Base-by-base conservation (phyloP, 2,113 vertebrate species). In the Lycocorax pyrrhopterus region DNA sequence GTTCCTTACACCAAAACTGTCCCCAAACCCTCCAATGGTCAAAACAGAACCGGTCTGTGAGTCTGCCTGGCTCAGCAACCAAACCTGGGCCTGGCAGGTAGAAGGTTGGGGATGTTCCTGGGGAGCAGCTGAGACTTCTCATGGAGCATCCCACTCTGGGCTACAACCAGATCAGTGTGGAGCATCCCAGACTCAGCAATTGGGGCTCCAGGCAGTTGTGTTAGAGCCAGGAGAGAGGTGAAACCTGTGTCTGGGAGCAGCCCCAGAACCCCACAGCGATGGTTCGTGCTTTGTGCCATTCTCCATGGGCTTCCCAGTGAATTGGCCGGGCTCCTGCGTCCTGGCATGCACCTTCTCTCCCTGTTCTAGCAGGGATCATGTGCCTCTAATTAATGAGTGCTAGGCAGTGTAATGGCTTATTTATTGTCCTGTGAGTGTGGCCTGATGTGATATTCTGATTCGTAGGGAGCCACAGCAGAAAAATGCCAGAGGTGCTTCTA, bases 321-420 rank as follows among this genome's bases (percentile, higher is more conserved):
- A 9, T 20, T 69, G 74, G 47, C 84, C 1, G 2, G n/a, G 44
- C 74, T 79, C 62, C 81, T 72, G 84, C 0, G 2, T 91, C 68
- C 91, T 73, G 44, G 49, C 87, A 16, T 27, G 49, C 26, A 58
- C 81, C 62, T 92, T 35, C 72, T 64, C 51, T 87, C 69, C n/a
- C 41, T 47, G 1, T 85, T 78, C 77, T 59, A 79, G 75, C 33
- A 33, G 63, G 44, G n/a, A 73, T 63, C 66, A 53, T 10, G 53
- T 78, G 81, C 84, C 66, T 85, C 90, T 94, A 89, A 82, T 94
- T 89, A 92, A 75, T 2, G 29, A 84, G 66, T 33, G 16, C 64
- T 82, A 14, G 15, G 43, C 62, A 78, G 72, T 11, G 3, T 51
- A 62, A 69, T 68, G 41, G 87, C 62, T 94, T 63, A 35, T 72